phyloP scores from a whole-genome alignment of 2,797 vertebrate species.

The Neosilurus mollespiculum region DNA sequence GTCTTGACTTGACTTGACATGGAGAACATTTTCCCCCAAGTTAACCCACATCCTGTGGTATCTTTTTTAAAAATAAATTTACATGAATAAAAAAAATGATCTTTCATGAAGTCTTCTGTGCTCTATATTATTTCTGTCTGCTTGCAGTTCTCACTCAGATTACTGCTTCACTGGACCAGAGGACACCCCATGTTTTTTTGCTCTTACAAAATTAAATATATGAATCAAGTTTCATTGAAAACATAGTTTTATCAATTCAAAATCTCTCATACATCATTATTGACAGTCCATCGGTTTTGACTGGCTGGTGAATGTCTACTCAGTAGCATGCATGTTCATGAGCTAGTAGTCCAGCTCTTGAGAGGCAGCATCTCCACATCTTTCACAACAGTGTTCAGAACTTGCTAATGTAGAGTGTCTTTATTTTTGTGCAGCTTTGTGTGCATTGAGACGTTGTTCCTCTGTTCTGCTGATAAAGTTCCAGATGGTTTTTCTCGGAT shows the following conservation, averaged over 20 bases:
- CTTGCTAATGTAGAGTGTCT: too few relatives aligned
- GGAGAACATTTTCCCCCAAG: not conserved
- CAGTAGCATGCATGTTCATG: too few relatives aligned
- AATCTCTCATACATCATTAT: too few relatives aligned
- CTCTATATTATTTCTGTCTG: not conserved
- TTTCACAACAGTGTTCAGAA: too few relatives aligned
- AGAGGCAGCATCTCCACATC: too few relatives aligned
- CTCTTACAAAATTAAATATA: conserved; percentile 38
- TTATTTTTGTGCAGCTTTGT: too few relatives aligned
- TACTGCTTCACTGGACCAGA: conserved; percentile 30
- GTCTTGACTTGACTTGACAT: not conserved
- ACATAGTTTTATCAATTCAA: conserved; percentile 37
- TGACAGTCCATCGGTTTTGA: too few relatives aligned
- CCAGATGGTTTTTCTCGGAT: too few relatives aligned
- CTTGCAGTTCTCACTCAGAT: conserved; percentile 10
- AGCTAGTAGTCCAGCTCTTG: too few relatives aligned
- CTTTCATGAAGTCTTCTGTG: not conserved
- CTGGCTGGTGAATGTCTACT: too few relatives aligned
- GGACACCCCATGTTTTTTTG: conserved; percentile 33
- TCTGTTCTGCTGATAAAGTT: too few relatives aligned
- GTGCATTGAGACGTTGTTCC: too few relatives aligned
- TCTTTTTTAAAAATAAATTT: conserved; percentile 2
- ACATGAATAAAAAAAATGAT: not conserved
- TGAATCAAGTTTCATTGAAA: conserved; percentile 37
- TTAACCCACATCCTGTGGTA: not conserved